Evolutionary conservation across 2,888 invertebrate genomes (phyloP), one percentile per base, ranked within the genome.

Genomic region (Pseudeuparius sepicola): DNA sequence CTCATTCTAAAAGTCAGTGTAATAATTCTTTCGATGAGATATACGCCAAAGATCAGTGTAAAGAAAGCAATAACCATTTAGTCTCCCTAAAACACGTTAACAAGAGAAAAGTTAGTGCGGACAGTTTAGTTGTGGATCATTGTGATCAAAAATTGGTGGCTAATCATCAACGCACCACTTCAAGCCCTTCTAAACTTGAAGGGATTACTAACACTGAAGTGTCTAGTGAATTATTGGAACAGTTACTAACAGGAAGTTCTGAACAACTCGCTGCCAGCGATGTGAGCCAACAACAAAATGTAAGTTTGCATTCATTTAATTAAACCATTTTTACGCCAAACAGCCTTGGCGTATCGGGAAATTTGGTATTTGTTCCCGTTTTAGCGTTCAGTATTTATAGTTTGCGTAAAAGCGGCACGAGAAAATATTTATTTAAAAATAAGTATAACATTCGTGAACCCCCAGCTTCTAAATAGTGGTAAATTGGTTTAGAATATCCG

Each of bases 111-210:
- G 54, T 58, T 43, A 49, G 66, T 68, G 45, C 69, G 66, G 57
- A 55, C 42, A 56, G 48, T 52, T 48, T 54, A 36, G 48, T 50
- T 29, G 46, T 48, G 16, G 50, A 47, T 31, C 47, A 46, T 31
- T 44, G 44, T 24, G 50, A 51, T 34, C 44, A 48, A 40, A 54
- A 50, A 33, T 66, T 72, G 2, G 65, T 71, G 14, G 60, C 65
- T n/a, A 68, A 66, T 47, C 84, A 84, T 59, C 82, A 83, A 46
- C 63, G 84, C 47, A 83, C 83, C 4, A 81, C 81, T 10, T 84
- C 83, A 5, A 83, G 83, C 47, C 84, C 84, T 17, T 82, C 80
- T 11, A 82, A 84, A 58, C 66, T 84, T 44, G 78, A 78, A 52
- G 77, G 76, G 29, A 62, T 70, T 37, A 43, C 49, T 11, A 52